A percentile compares a stretch with the other conserved stretches of the same genome.
Evolutionary conservation across 2,113 vertebrate genomes (phyloP).

Genomic region (Microcebus jonahi): DNA sequence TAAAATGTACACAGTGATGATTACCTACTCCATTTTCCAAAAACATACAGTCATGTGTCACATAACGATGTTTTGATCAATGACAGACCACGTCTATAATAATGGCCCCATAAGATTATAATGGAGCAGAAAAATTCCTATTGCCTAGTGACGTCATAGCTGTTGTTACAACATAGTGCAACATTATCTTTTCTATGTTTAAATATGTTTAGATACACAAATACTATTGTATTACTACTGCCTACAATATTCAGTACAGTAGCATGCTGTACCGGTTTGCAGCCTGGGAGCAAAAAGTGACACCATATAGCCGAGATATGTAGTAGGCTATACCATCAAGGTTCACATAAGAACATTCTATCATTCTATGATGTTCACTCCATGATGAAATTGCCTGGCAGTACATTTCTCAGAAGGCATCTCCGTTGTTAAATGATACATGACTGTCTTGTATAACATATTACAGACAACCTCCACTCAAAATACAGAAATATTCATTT

Average conservation of each 20-base stretch:
- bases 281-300: background rate
- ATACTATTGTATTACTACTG: background rate
- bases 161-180: background rate
- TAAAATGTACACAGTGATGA: background rate
- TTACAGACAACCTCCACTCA: background rate
- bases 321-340: background rate
- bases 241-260: background rate
- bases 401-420: background rate
- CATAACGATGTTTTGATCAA: background rate
- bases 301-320: background rate
- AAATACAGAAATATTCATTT: conserved; percentile 51
- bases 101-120: background rate
- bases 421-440: background rate
- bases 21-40: conserved; percentile 7
- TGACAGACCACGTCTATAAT: background rate
- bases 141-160: background rate
- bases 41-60: background rate
- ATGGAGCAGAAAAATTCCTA: background rate
- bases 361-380: background rate
- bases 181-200: background rate
- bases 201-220: background rate
- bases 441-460: background rate
- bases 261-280: background rate
- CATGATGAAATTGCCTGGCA: background rate
- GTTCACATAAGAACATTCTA: background rate